Conservation (phyloP, 2,797 vertebrate species). For the Poliocrania exsul region DNA sequence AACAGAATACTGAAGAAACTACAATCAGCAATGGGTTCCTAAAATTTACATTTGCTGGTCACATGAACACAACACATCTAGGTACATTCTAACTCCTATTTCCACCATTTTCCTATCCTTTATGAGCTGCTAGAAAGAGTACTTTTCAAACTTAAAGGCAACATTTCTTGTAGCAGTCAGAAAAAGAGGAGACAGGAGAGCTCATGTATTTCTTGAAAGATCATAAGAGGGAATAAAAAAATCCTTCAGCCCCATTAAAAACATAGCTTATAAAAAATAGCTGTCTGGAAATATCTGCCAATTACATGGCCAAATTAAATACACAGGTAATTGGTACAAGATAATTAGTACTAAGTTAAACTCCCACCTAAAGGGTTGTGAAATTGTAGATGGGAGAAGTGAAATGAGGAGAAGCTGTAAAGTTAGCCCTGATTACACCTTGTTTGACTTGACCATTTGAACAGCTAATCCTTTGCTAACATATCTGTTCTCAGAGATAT, state of each 20-base stretch:
- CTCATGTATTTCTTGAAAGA: neutral
- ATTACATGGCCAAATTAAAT: conserved; percentile 25
- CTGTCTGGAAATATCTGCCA: neutral
- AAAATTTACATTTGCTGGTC: neutral
- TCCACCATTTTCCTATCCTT: neutral
- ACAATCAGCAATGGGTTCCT: neutral
- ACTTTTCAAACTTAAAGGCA: neutral
- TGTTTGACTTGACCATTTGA: conserved; percentile 38
- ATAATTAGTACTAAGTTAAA: conserved; percentile 16
- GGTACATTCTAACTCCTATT: neutral
- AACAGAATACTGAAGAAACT: neutral
- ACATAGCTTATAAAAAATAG: neutral
- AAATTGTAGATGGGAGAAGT: neutral
- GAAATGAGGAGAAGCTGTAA: neutral
- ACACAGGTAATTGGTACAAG: conserved; percentile 18
- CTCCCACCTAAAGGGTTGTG: neutral
- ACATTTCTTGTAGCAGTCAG: neutral
- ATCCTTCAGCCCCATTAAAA: neutral
- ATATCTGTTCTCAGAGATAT: neutral
- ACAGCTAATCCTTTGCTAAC: conserved; percentile 32
- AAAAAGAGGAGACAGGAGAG: neutral
- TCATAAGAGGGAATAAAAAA: neutral
- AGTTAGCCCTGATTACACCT: neutral
- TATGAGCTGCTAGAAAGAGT: neutral
- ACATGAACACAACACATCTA: neutral